These are phyloP conservation scores for Xenopus tropicalis DNA, from an alignment of 2,113 vertebrate species.

Conservation along the genomic window UCB_Xtro_10.0 CM004443.2:181417001-181417500, in stretches of 20 bases:
- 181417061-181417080: constrained; percentile 18
- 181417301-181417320: constrained; percentile 4
- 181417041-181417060: constrained; percentile 9
- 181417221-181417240: background rate
- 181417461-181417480: too few species aligned
- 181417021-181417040: constrained; percentile 16
- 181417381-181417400: background rate
- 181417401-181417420: too few species aligned
- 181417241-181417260: constrained; percentile 1
- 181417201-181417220: background rate
- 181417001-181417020: background rate
- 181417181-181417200: background rate
- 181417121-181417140: constrained; percentile 12
- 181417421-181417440: too few species aligned
- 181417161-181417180: background rate
- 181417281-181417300: constrained; percentile 13
- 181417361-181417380: background rate
- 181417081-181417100: constrained; percentile 20
- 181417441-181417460: too few species aligned
- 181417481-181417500: too few species aligned
- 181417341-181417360: constrained; percentile 6
- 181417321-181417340: background rate
- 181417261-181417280: background rate
- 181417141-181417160: constrained; percentile 9
- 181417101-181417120: constrained; percentile 22